Base-by-base conservation (phyloP, 2,113 vertebrate genomes). In the Pagrus major region DNA sequence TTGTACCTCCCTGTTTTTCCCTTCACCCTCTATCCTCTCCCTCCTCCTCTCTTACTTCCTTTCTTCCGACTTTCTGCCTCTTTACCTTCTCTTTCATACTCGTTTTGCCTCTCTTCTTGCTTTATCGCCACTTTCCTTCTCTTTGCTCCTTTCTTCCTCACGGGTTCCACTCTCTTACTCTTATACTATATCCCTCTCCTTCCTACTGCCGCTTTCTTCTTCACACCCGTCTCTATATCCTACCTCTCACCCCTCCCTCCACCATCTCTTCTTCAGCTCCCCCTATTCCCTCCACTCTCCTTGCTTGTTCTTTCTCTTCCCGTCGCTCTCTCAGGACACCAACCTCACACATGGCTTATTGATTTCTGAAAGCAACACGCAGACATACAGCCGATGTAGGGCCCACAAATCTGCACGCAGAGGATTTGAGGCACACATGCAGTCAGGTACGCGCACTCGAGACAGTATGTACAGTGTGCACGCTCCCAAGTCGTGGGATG, bases 311-410 rank as follows among this genome's bases (percentile, higher is more conserved):
- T 69, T 20, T 61, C 33, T 52, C 49, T 69, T 12, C 11, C 68
- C 18, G n/a, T 52, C 23, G 59, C 77, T 84, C 78, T 84, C 76
- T 76, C 49, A 70, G 84, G 83, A 91, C 85, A 66, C 85, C 59
- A 88, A 86, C 86, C 93, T 93, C 84, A 89, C 76, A 89, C 85
- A 81, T 78, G 77, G 80, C 84, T 89, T 91, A 92, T 91, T 91
- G 91, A 92, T 91, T 92, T 89, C 70, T 83, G 58, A 73, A 71
- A 86, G 77, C 73, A 75, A 67, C 75, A 47, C 42, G 3, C 47
- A 46, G 66, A 76, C 20, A 9, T 51, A 67, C 67, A 41, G 71
- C 61, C 60, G 6, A 59, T 72, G 65, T 15, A 41, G 21, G 54
- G 25, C 79, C 58, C 77, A 46, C 54, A 83, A 73, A 86, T 83